Conservation (phyloP, 2,113 vertebrate species). For the Pituophis catenifer region DNA sequence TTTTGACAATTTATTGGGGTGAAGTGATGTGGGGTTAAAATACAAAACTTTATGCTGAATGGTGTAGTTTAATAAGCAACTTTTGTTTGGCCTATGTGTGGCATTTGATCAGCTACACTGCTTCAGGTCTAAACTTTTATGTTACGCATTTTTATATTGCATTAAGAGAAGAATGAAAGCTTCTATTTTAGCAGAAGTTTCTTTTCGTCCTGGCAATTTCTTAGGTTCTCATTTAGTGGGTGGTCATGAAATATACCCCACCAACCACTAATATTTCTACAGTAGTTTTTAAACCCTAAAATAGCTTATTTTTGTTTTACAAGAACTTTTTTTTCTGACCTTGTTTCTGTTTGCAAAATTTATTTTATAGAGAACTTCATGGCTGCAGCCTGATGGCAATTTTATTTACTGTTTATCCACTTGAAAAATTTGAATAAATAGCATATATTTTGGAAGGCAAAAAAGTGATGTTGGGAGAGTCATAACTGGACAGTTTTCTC, state of each 20-base stretch:
- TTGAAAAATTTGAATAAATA: background rate
- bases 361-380: background rate
- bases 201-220: slow-evolving; percentile 18
- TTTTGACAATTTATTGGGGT: slow-evolving; percentile 77
- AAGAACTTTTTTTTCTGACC: background rate
- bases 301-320: background rate
- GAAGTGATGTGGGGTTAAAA: slow-evolving; percentile 69
- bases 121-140: slow-evolving; percentile 48
- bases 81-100: slow-evolving; percentile 68
- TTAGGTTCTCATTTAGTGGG: slow-evolving; percentile 24
- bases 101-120: slow-evolving; percentile 69
- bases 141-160: background rate
- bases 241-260: background rate
- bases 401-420: background rate
- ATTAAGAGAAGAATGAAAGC: slow-evolving; percentile 24
- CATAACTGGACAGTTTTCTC: background rate
- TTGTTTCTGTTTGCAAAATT: background rate
- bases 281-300: background rate
- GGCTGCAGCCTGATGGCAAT: background rate
- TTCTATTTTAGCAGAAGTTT: slow-evolving; percentile 15
- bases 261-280: background rate
- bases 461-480: background rate
- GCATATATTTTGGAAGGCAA: background rate
- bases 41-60: slow-evolving; percentile 71
- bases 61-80: slow-evolving; percentile 70